Percentiles rank a stretch among this genome's conserved stretches.
These are phyloP conservation scores for Beroe forskalii DNA, from an alignment of 37 sponge, comb jelly and placozoan species.

Conservation along the genomic window DNA sequence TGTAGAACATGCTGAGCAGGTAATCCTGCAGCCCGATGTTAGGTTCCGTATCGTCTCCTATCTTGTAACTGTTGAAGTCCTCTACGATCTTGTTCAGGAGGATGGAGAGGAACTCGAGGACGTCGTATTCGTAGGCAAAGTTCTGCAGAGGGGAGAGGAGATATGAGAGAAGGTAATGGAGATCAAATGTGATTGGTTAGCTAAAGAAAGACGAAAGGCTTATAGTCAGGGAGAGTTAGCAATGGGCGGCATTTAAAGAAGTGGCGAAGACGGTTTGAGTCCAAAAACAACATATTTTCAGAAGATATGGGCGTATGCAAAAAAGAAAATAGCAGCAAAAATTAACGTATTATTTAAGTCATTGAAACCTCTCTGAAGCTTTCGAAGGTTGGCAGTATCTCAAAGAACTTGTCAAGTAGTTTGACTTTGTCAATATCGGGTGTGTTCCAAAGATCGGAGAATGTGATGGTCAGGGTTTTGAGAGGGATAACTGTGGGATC, in stretches of 20 bases:
- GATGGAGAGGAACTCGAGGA: constrained; percentile 1
- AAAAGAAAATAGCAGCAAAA: too few relatives aligned
- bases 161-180: too few relatives aligned
- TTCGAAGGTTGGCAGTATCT: constrained; percentile 45
- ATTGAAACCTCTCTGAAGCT: constrained; percentile 65
- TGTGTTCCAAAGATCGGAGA: constrained; percentile 48
- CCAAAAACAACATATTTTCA: too few relatives aligned
- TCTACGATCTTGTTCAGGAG: constrained; percentile 25
- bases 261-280: too few relatives aligned
- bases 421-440: constrained; percentile 45
- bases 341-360: too few relatives aligned
- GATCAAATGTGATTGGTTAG: too few relatives aligned
- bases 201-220: too few relatives aligned
- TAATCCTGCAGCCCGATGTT: constrained; percentile 36
- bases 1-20: constrained; percentile 39
- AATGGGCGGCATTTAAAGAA: too few relatives aligned
- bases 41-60: constrained; percentile 11
- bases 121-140: constrained; percentile 39
- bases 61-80: constrained; percentile 57
- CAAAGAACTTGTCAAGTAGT: constrained; percentile 57
- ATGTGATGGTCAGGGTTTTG: constrained; percentile 48
- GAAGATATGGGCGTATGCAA: too few relatives aligned
- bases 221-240: too few relatives aligned
- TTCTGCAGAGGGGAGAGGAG: too few relatives aligned
- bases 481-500: constrained; percentile 63